A percentile compares a stretch with the other conserved stretches of the same genome.
These are phyloP conservation scores for Phyto melanocephala DNA, from an alignment of 2,888 invertebrate genomes.

Conservation along the genomic window DNA sequence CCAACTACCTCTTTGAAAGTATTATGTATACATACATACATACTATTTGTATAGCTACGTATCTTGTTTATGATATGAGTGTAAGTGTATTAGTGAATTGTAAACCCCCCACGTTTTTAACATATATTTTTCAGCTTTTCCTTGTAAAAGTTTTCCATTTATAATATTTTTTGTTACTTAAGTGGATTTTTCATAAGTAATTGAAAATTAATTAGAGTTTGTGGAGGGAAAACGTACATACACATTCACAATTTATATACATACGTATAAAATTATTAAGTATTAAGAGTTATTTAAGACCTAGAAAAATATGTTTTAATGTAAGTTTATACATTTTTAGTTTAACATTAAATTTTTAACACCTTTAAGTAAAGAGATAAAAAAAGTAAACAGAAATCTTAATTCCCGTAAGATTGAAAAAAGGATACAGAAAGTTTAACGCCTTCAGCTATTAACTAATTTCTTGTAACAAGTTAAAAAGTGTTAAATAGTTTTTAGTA, in stretches of 20 bases:
- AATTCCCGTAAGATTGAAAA: too few relatives aligned
- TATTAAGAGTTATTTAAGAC: background rate
- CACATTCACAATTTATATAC: too few relatives aligned
- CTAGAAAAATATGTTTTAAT: too few relatives aligned
- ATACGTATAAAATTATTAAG: slow-evolving; percentile 12
- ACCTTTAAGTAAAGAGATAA: too few relatives aligned
- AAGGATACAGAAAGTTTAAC: too few relatives aligned
- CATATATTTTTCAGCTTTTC: slow-evolving; percentile 9
- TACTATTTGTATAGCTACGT: too few relatives aligned
- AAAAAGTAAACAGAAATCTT: too few relatives aligned
- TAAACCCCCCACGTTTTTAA: slow-evolving; percentile 6
- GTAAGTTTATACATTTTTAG: too few relatives aligned
- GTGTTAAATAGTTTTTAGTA: too few relatives aligned
- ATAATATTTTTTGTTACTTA: slow-evolving; percentile 20
- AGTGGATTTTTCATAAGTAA: slow-evolving; percentile 57
- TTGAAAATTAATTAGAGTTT: slow-evolving; percentile 52
- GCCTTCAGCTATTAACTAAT: too few relatives aligned
- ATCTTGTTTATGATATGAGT: background rate
- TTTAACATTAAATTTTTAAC: too few relatives aligned
- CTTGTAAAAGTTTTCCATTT: slow-evolving; percentile 11
- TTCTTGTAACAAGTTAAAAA: too few relatives aligned
- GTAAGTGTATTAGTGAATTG: slow-evolving; percentile 15
- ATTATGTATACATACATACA: background rate
- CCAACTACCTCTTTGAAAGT: background rate
- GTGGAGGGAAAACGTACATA: background rate